phyloP scores from a whole-genome alignment of 2,888 invertebrate genomes.

The Petrolisthes manimaculis region DNA sequence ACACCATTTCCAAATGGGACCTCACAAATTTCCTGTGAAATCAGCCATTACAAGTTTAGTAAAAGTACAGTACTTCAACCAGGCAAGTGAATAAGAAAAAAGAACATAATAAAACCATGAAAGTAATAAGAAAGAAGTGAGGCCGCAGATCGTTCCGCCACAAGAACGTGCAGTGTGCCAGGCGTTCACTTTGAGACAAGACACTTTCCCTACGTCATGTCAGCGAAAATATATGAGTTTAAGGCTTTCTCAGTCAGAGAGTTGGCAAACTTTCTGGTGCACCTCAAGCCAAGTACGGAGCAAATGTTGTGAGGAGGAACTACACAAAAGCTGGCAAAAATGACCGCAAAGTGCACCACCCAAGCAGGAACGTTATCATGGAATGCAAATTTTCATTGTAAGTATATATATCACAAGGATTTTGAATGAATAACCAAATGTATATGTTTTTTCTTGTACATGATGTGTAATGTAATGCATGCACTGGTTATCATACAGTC shows the following conservation, averaged over 20 bases:
- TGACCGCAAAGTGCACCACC: slow-evolving; percentile 40
- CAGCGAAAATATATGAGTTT: not conserved
- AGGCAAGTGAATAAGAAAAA: slow-evolving; percentile 39
- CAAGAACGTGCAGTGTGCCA: slow-evolving; percentile 41
- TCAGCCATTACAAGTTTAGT: too few relatives aligned
- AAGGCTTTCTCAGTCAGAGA: slow-evolving; percentile 19
- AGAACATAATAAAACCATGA: slow-evolving; percentile 7
- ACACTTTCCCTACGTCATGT: slow-evolving; percentile 17
- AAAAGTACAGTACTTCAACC: not conserved
- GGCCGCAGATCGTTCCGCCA: slow-evolving; percentile 7
- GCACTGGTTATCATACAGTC: slow-evolving; percentile 26
- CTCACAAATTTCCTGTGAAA: too few relatives aligned
- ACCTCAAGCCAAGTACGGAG: slow-evolving; percentile 36
- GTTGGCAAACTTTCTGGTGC: slow-evolving; percentile 26
- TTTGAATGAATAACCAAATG: not conserved
- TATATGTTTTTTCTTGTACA: not conserved
- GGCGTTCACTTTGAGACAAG: not conserved
- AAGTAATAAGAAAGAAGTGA: not conserved
- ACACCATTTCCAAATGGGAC: too few relatives aligned
- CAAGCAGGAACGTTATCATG: slow-evolving; percentile 4
- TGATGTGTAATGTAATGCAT: slow-evolving; percentile 10
- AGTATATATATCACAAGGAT: not conserved
- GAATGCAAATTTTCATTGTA: not conserved
- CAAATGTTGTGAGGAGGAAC: slow-evolving; percentile 6
- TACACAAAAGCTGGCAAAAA: slow-evolving; percentile 35